Conservation (phyloP, 2,888 invertebrate genomes). For the Heliconius sara region DNA sequence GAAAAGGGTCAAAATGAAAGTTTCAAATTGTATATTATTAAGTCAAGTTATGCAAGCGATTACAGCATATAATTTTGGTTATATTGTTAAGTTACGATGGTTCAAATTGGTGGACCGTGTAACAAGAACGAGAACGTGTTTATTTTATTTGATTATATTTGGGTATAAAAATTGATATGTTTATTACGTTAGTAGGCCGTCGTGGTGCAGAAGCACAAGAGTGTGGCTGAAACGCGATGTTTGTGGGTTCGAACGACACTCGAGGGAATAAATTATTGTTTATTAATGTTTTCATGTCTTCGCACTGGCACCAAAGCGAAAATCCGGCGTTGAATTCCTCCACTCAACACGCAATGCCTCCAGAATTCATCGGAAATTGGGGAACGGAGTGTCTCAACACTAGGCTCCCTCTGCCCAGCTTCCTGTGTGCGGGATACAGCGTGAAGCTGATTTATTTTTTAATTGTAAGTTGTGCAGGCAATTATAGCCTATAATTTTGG, state of each 20-base stretch:
- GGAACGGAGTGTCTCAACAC: not conserved
- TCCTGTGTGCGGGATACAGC: not conserved
- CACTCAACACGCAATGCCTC: no score
- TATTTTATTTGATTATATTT: not conserved
- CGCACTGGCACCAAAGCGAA: no score
- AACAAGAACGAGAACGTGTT: not conserved
- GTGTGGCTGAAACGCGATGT: no score
- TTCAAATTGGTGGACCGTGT: constrained; percentile 2
- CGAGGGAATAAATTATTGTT: no score
- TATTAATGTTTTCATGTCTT: no score
- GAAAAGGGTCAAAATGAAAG: constrained; percentile 36
- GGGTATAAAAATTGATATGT: not conserved
- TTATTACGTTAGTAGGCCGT: not conserved
- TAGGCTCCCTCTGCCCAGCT: not conserved
- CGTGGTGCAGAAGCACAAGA: no score
- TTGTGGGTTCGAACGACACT: no score
- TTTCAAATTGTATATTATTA: constrained; percentile 38
- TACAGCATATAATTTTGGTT: constrained; percentile 31
- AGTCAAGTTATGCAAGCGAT: constrained; percentile 30
- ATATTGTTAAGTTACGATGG: constrained; percentile 2
- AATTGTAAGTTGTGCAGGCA: no score
- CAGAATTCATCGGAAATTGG: no score
- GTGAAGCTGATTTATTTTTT: not conserved
- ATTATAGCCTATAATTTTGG: no score
- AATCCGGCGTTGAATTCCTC: no score